phyloP scores from a whole-genome alignment of 2,113 vertebrate species.

The Odocoileus virginianus region DNA sequence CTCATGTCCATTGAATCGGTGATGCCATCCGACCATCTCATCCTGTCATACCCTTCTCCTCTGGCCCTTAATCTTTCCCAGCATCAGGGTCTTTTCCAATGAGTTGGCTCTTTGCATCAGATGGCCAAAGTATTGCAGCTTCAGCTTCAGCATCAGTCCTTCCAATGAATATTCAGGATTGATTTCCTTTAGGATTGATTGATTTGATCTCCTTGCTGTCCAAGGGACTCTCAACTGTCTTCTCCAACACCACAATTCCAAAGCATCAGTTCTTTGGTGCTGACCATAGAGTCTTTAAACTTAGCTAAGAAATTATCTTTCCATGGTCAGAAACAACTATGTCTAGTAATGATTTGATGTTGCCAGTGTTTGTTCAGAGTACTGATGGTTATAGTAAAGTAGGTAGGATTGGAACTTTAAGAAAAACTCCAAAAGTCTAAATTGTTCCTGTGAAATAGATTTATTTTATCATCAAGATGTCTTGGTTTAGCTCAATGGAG shows the following conservation, averaged over 20 bases:
- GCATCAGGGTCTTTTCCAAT: background rate
- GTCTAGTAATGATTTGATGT: background rate
- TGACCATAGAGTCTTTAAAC: background rate
- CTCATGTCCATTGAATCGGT: background rate
- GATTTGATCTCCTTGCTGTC: background rate
- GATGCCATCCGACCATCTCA: background rate
- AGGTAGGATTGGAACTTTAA: background rate
- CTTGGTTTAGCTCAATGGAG: background rate
- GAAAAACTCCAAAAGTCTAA: background rate
- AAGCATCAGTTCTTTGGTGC: background rate
- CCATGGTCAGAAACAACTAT: background rate
- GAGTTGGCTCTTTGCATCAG: background rate
- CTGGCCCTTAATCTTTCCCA: rapidly evolving
- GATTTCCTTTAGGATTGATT: background rate
- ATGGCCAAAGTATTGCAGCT: background rate
- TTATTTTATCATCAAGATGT: background rate
- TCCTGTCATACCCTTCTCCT: rapidly evolving
- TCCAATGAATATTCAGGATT: background rate
- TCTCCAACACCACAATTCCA: background rate
- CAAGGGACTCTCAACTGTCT: background rate
- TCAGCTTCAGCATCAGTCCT: background rate
- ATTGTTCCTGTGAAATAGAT: background rate
- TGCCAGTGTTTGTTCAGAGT: background rate
- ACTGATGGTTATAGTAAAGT: background rate
- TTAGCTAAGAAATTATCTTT: background rate